Conservation (phyloP, 2,113 vertebrate species). For the Microcebus lehilahytsara region DNA sequence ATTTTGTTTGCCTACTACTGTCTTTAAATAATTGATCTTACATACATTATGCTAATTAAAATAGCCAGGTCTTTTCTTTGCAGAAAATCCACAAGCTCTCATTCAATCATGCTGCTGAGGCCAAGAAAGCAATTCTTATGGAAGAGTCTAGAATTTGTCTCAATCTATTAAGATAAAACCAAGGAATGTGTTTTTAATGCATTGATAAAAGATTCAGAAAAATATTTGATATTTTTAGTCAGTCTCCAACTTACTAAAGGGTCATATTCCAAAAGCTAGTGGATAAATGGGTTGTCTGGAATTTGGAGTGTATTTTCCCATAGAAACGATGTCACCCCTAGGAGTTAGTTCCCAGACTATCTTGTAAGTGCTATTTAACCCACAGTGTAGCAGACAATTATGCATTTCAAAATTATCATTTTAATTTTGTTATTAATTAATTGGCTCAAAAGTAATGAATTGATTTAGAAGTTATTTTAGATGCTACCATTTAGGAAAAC, state of each 20-base stretch:
- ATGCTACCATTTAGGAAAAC: not conserved
- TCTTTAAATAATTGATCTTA: slow-evolving; percentile 54
- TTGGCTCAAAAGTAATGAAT: not conserved
- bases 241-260: slow-evolving; percentile 48
- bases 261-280: slow-evolving; percentile 59
- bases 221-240: slow-evolving; percentile 70
- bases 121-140: not conserved
- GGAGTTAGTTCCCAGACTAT: slow-evolving; percentile 56
- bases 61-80: slow-evolving; percentile 21
- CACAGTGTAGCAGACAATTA: not conserved
- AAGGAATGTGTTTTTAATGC: slow-evolving; percentile 62
- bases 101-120: not conserved
- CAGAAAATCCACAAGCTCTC: slow-evolving; percentile 20
- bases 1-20: slow-evolving; percentile 64
- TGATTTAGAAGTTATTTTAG: not conserved
- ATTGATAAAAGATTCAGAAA: slow-evolving; percentile 64
- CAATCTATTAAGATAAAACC: slow-evolving; percentile 53
- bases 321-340: slow-evolving; percentile 54
- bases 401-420: not conserved
- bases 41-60: slow-evolving; percentile 55
- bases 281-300: slow-evolving; percentile 62
- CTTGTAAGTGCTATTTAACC: slow-evolving; percentile 40
- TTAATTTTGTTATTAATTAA: not conserved
- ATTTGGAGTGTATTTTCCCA: slow-evolving; percentile 68
- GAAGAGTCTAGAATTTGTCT: slow-evolving; percentile 54